Percentiles rank a stretch among this genome's conserved stretches.
These are phyloP conservation scores for Pheosia gnoma DNA, from an alignment of 2,888 invertebrate species.

Conservation along the genomic window DNA sequence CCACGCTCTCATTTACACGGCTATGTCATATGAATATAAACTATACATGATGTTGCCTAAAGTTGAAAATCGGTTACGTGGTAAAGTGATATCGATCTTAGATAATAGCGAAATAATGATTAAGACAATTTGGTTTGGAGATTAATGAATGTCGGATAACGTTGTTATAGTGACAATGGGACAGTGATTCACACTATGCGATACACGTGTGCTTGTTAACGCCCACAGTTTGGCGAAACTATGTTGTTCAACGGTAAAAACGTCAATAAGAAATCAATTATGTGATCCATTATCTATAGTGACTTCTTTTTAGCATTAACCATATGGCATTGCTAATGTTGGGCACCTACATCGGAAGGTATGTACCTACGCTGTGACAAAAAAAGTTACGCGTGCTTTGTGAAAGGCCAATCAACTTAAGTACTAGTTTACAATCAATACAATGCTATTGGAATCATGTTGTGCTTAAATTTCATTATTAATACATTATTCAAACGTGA, in stretches of 20 bases:
- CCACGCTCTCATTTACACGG: constrained; percentile 64
- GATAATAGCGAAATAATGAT: constrained; percentile 21
- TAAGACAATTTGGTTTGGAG: constrained; percentile 32
- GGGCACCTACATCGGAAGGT: neutral
- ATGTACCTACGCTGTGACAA: neutral
- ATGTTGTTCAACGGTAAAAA: constrained; percentile 69
- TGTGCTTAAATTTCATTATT: too few species aligned
- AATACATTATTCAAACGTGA: too few species aligned
- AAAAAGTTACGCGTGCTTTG: neutral
- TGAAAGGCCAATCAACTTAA: constrained; percentile 2
- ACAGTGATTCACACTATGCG: constrained; percentile 31
- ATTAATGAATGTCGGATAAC: constrained; percentile 36
- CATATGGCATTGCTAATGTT: constrained; percentile 2
- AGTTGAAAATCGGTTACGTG: constrained; percentile 19
- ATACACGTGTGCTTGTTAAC: constrained; percentile 35
- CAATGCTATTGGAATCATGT: neutral
- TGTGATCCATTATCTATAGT: constrained; percentile 34
- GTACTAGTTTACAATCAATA: neutral
- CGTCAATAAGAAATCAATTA: constrained; percentile 57
- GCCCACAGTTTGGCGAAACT: constrained; percentile 55
- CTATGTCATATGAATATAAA: constrained; percentile 40
- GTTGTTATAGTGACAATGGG: constrained; percentile 34
- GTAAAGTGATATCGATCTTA: constrained; percentile 12
- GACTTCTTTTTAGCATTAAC: constrained; percentile 32
- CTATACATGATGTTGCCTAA: constrained; percentile 27